These are phyloP conservation scores for Anas flavirostris DNA, from an alignment of 2,797 vertebrate species.

Conservation along the genomic window DNA sequence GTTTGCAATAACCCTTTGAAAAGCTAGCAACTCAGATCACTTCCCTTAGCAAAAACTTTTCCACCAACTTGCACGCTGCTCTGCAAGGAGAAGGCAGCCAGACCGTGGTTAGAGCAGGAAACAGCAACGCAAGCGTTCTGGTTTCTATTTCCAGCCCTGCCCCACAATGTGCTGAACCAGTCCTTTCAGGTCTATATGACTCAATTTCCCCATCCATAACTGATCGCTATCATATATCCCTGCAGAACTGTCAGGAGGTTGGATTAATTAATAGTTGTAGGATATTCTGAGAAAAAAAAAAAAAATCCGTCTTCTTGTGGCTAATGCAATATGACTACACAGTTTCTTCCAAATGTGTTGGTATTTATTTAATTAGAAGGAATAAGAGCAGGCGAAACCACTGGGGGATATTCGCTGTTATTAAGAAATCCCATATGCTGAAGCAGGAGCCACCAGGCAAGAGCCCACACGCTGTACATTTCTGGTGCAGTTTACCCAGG, in stretches of 20 bases:
- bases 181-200: not conserved
- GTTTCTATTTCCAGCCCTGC: constrained; percentile 17
- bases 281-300: not conserved
- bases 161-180: not conserved
- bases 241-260: not conserved
- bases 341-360: constrained; percentile 20
- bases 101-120: not conserved
- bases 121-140: not conserved
- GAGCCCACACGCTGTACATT: accelerated
- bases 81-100: not conserved
- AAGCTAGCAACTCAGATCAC: not conserved
- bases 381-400: not conserved
- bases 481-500: not conserved
- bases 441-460: not conserved
- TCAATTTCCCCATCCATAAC: not conserved
- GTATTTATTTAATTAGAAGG: constrained; percentile 58
- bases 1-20: constrained; percentile 32
- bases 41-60: not conserved
- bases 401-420: not conserved
- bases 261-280: not conserved
- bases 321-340: not conserved
- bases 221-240: not conserved
- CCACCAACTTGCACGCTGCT: not conserved
- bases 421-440: constrained; percentile 21
- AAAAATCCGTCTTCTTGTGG: not conserved